Evolutionary conservation across 2,888 invertebrate genomes (phyloP).

Genomic region (Erynnis tages): DNA sequence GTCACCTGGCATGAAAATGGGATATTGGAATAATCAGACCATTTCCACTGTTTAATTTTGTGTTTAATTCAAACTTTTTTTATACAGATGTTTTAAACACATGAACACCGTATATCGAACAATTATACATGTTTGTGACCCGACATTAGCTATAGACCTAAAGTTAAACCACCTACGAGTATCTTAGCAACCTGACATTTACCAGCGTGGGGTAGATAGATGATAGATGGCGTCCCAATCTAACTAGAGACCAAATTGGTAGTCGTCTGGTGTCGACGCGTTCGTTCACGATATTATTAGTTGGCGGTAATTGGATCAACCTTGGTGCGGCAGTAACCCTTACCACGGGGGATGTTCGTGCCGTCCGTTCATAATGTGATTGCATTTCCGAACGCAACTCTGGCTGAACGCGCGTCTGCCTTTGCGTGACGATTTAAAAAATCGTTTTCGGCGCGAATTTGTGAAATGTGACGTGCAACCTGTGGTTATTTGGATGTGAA

Average conservation of each 20-base stretch:
- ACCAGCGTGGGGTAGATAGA: constrained; percentile 7
- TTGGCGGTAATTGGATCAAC: constrained; percentile 74
- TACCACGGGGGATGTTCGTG: constrained; percentile 51
- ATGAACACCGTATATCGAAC: no score
- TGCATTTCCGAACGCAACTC: constrained; percentile 56
- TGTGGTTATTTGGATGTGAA: neutral
- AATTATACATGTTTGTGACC: no score
- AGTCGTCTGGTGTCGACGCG: constrained; percentile 12
- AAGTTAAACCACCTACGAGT: no score
- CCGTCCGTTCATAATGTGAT: constrained; percentile 51
- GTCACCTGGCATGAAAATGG: no score
- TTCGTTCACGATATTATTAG: constrained; percentile 49
- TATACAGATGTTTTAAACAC: no score
- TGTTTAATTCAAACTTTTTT: no score
- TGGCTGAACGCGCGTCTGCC: constrained; percentile 34
- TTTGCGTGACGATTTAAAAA: constrained; percentile 8
- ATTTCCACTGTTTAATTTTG: no score
- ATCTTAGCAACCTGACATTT: no score
- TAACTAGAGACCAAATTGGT: neutral
- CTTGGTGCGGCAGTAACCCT: constrained; percentile 73
- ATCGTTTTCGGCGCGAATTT: constrained; percentile 30
- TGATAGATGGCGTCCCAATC: constrained; percentile 5
- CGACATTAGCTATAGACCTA: neutral
- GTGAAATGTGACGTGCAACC: constrained; percentile 26
- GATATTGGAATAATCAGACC: no score